A percentile compares a stretch with the other conserved stretches of the same genome.
phyloP scores from a whole-genome alignment of 2,888 invertebrate genomes.

The Drosophila lutescens region DNA sequence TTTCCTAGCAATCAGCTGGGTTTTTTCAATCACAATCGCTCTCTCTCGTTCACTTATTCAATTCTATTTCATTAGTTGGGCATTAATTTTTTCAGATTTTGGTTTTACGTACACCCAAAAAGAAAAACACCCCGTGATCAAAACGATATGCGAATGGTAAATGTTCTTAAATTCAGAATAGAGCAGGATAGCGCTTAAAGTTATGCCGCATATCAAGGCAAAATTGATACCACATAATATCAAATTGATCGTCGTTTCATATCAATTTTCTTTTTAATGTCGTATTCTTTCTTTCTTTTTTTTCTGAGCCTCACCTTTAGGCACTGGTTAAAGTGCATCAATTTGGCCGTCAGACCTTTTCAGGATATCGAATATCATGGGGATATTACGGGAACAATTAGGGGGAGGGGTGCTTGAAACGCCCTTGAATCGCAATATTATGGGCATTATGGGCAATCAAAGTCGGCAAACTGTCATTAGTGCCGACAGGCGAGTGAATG shows the following conservation, averaged over 20 bases:
- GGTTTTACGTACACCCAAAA: no score
- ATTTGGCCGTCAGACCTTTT: neutral
- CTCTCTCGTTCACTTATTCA: neutral
- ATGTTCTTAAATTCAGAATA: no score
- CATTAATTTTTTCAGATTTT: neutral
- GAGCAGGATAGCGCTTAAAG: no score
- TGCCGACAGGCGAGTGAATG: slow-evolving; percentile 3
- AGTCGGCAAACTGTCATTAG: slow-evolving; percentile 50
- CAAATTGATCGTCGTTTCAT: no score
- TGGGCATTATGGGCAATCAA: slow-evolving; percentile 39
- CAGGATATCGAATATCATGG: slow-evolving; percentile 2
- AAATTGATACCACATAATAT: no score
- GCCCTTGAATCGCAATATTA: slow-evolving; percentile 5
- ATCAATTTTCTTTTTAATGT: no score
- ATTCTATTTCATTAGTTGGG: slow-evolving; percentile 14
- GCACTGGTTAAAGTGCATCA: neutral
- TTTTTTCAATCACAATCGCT: slow-evolving; percentile 11
- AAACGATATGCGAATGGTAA: no score
- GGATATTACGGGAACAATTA: neutral
- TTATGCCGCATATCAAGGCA: no score
- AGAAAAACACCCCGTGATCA: no score
- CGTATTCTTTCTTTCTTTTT: no score
- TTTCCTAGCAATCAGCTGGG: slow-evolving; percentile 12
- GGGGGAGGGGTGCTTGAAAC: neutral
- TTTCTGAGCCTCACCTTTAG: no score